Evolutionary conservation across 2,797 vertebrate species (phyloP).

Genomic region (Aulostomus chinensis): DNA sequence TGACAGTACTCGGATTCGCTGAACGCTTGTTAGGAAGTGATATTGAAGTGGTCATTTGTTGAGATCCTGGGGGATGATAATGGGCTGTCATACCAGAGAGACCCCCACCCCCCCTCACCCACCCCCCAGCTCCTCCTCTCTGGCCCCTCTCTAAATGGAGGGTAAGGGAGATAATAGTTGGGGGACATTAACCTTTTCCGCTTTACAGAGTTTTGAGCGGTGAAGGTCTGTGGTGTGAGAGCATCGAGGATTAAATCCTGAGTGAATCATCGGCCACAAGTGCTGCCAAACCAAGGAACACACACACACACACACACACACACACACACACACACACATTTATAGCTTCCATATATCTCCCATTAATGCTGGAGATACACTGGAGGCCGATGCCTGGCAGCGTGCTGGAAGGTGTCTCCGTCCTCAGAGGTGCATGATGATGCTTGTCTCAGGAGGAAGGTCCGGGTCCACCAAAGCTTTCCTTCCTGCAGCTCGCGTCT

Average conservation of each 20-base stretch:
- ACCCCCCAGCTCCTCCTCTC: constrained; percentile 28
- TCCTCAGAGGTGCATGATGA: too few species aligned
- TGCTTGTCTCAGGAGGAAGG: too few species aligned
- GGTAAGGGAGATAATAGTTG: constrained; percentile 63
- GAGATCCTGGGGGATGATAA: too few species aligned
- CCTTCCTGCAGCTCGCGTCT: too few species aligned
- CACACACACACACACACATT: constrained; percentile 48
- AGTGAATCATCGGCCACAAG: constrained; percentile 73
- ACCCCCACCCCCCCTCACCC: not conserved
- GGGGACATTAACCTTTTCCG: constrained; percentile 79
- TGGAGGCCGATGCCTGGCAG: constrained; percentile 39
- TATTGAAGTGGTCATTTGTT: too few species aligned
- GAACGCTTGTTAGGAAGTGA: too few species aligned
- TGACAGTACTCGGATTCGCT: too few species aligned
- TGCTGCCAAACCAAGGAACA: constrained; percentile 62
- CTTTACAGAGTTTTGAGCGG: constrained; percentile 72
- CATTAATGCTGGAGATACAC: constrained; percentile 52
- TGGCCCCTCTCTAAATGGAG: constrained; percentile 49
- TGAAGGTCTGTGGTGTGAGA: constrained; percentile 65
- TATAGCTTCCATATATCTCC: constrained; percentile 65
- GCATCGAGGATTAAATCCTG: constrained; percentile 60
- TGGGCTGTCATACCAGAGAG: too few species aligned
- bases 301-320: constrained; percentile 26
- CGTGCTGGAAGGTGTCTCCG: not conserved
- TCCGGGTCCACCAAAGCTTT: too few species aligned